These are phyloP conservation scores for Odontocolon sp. DNA, from an alignment of 2,888 invertebrate genomes.

Conservation along the genomic window DNA sequence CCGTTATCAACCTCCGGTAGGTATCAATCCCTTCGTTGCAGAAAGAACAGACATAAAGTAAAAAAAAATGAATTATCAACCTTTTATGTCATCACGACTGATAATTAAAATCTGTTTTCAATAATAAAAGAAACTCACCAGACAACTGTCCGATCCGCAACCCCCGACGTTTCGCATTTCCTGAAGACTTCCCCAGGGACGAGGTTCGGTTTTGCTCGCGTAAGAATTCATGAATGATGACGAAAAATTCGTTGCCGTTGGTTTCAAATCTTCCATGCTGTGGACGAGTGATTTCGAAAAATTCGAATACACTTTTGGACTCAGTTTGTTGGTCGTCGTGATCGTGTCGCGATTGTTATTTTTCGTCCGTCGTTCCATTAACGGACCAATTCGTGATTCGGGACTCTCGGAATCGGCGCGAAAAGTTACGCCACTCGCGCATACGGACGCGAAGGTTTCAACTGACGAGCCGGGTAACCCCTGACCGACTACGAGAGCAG, in stretches of 20 bases:
- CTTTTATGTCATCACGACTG: too few relatives aligned
- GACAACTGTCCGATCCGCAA: conserved; percentile 68
- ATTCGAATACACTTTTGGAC: conserved; percentile 85
- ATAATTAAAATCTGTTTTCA: neutral
- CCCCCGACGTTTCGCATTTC: conserved; percentile 82
- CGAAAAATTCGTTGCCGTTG: conserved; percentile 69
- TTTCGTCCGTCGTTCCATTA: neutral
- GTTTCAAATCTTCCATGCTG: conserved; percentile 80
- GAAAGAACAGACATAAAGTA: conserved; percentile 13
- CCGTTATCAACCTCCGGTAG: conserved; percentile 26
- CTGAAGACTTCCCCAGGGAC: conserved; percentile 85
- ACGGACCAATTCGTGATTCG: too few relatives aligned
- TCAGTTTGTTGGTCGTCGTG: conserved; percentile 82
- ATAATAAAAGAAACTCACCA: conserved; percentile 67
- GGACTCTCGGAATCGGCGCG: conserved; percentile 47
- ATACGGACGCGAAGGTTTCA: conserved; percentile 69
- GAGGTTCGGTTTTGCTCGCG: conserved; percentile 70
- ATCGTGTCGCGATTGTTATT: conserved; percentile 19
- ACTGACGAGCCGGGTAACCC: conserved; percentile 70
- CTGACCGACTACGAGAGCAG: conserved; percentile 68
- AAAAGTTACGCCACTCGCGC: conserved; percentile 62
- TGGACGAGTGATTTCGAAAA: conserved; percentile 76
- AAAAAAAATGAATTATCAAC: conserved; percentile 17
- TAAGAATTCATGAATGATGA: conserved; percentile 67
- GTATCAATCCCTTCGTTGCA: conserved; percentile 34